Conservation (phyloP, 2,888 invertebrate species). For the Drosophila ezoana region DNA sequence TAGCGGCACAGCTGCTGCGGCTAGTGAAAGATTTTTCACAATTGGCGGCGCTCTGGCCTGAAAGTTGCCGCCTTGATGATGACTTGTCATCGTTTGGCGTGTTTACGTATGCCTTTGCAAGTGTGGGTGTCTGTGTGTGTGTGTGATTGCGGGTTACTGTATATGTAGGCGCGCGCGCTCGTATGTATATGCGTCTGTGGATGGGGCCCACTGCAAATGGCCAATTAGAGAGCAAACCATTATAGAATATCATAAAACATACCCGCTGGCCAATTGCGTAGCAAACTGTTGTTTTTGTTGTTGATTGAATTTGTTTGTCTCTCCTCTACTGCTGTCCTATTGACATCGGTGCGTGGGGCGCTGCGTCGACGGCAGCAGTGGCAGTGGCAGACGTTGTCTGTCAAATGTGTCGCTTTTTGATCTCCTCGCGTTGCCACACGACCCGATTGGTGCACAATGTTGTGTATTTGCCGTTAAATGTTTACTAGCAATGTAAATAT, state of each 20-base stretch:
- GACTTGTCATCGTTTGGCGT: constrained; percentile 70
- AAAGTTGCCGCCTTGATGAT: constrained; percentile 75
- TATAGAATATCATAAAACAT: constrained; percentile 41
- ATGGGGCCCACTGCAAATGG: constrained; percentile 56
- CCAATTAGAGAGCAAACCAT: constrained; percentile 54
- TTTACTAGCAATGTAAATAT: constrained; percentile 79
- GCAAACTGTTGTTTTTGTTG: constrained; percentile 21
- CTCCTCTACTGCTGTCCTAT: constrained; percentile 48
- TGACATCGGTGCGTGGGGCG: constrained; percentile 71
- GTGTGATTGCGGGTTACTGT: constrained; percentile 24
- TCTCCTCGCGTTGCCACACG: constrained; percentile 19
- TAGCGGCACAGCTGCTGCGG: constrained; percentile 78
- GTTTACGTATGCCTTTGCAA: constrained; percentile 33
- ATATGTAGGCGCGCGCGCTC: constrained; percentile 56
- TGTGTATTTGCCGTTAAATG: constrained; percentile 29
- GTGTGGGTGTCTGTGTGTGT: constrained; percentile 19
- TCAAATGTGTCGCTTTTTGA: constrained; percentile 36
- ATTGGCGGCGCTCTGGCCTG: constrained; percentile 68
- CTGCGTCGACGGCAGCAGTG: constrained; percentile 62
- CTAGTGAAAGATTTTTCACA: constrained; percentile 80
- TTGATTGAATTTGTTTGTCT: constrained; percentile 26
- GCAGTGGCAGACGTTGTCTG: constrained; percentile 66
- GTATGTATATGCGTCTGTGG: constrained; percentile 51
- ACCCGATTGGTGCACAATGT: constrained; percentile 41
- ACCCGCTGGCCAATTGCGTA: constrained; percentile 53